These are phyloP conservation scores for Gandaritis pyraliata DNA, from an alignment of 2,888 invertebrate species.

Conservation along the genomic window DNA sequence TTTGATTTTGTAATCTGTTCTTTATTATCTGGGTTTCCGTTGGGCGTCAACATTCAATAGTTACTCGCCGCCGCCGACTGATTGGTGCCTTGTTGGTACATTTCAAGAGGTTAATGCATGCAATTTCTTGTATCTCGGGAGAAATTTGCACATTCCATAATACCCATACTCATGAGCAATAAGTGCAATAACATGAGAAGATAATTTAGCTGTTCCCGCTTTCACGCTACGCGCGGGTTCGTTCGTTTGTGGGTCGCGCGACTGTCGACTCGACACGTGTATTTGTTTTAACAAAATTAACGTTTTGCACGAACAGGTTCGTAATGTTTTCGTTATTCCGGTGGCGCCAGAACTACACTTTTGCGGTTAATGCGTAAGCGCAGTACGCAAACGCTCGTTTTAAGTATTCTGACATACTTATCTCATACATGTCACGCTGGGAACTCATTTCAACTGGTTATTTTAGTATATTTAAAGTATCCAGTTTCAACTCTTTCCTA, in stretches of 20 bases:
- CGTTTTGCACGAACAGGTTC: conserved; percentile 71
- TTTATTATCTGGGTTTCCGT: conserved; percentile 19
- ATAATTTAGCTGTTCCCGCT: conserved; percentile 69
- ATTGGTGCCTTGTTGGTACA: conserved; percentile 20
- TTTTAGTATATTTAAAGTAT: conserved; percentile 32
- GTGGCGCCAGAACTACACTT: conserved; percentile 63
- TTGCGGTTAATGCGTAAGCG: conserved; percentile 74
- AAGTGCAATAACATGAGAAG: conserved; percentile 43
- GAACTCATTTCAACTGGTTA: conserved; percentile 36
- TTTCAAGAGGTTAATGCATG: conserved; percentile 14
- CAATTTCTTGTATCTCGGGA: conserved; percentile 14
- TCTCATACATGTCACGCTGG: conserved; percentile 45
- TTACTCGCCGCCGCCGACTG: conserved; percentile 3
- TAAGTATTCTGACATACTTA: conserved; percentile 74
- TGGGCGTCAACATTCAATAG: conserved; percentile 10
- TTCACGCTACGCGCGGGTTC: conserved; percentile 57
- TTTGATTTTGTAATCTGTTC: conserved; percentile 27
- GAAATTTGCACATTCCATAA: conserved; percentile 20
- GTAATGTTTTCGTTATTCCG: conserved; percentile 59
- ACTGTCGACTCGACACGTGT: conserved; percentile 41
- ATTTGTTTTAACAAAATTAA: conserved; percentile 74
- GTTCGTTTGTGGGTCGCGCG: conserved; percentile 62
- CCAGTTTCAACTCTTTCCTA: conserved; percentile 19
- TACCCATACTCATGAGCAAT: conserved; percentile 18
- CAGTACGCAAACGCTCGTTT: conserved; percentile 64